phyloP scores from a whole-genome alignment of 2,797 vertebrate species.

The Cryptoblepharus egeriae region DNA sequence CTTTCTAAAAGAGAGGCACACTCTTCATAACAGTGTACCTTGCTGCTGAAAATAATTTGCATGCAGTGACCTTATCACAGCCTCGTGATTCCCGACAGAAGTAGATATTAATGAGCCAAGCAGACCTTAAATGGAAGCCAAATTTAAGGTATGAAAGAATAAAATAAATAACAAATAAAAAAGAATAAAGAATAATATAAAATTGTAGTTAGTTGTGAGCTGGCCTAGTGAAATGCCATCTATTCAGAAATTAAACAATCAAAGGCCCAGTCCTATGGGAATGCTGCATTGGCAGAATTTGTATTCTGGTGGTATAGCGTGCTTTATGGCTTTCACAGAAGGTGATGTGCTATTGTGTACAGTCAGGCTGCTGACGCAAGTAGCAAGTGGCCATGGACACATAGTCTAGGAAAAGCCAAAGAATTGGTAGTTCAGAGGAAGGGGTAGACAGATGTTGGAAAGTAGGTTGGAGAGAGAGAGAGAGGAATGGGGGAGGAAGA shows the following conservation, averaged over 20 bases:
- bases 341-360: too few relatives aligned
- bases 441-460: too few relatives aligned
- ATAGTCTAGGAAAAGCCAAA: too few relatives aligned
- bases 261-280: background rate
- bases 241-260: background rate
- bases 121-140: constrained; percentile 4
- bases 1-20: background rate
- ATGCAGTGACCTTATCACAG: constrained; percentile 4
- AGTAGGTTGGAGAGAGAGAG: too few relatives aligned
- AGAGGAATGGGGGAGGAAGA: too few relatives aligned
- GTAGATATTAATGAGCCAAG: constrained; percentile 5
- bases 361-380: too few relatives aligned
- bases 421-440: too few relatives aligned
- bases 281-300: too few relatives aligned
- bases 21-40: background rate
- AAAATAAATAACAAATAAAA: too few relatives aligned
- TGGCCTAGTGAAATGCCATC: background rate
- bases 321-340: too few relatives aligned
- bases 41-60: constrained; percentile 27
- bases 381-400: background rate
- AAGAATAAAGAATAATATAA: too few relatives aligned
- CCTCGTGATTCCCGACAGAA: constrained; percentile 7
- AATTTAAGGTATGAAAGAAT: constrained; percentile 1
- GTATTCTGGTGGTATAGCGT: too few relatives aligned
- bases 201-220: background rate